phyloP scores from a whole-genome alignment of 2,797 vertebrate genomes.

The Phoxinus dragarum region DNA sequence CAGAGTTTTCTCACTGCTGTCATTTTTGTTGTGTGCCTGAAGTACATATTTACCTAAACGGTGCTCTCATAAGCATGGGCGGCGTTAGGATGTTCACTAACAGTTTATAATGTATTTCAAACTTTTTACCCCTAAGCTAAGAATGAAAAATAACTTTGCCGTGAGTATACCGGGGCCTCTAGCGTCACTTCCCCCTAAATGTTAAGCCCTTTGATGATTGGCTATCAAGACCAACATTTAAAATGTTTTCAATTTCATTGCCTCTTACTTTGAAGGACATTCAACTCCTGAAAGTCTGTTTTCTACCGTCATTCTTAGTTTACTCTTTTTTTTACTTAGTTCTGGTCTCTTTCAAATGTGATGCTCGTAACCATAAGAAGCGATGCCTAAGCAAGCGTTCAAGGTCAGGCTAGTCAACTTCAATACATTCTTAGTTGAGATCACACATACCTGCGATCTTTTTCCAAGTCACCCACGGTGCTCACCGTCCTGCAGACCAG shows the following conservation, averaged over 20 bases:
- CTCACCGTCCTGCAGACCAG: conserved; percentile 29
- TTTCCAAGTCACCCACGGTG: conserved; percentile 5
- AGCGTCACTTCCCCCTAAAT: not conserved
- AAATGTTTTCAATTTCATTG: not conserved
- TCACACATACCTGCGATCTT: not conserved
- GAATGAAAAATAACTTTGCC: not conserved
- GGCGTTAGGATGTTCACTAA: not conserved
- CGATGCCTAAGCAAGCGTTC: not conserved
- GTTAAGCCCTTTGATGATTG: not conserved
- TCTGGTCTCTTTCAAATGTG: conserved; percentile 32
- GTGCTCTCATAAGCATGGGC: not conserved
- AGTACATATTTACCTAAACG: not conserved
- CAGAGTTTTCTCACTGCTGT: too few species aligned
- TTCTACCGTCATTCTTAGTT: not conserved
- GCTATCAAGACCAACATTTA: not conserved
- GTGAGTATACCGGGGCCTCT: not conserved
- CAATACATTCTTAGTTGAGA: conserved; percentile 9
- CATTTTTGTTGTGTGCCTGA: too few species aligned
- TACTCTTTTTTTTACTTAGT: not conserved
- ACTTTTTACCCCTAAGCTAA: not conserved
- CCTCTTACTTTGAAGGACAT: conserved; percentile 18
- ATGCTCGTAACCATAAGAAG: not conserved
- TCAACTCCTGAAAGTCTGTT: conserved; percentile 5
- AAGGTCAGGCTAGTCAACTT: conserved; percentile 33
- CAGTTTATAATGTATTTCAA: not conserved